Evolutionary conservation across 2,113 vertebrate species (phyloP).

Genomic region (Furnarius figulus): DNA sequence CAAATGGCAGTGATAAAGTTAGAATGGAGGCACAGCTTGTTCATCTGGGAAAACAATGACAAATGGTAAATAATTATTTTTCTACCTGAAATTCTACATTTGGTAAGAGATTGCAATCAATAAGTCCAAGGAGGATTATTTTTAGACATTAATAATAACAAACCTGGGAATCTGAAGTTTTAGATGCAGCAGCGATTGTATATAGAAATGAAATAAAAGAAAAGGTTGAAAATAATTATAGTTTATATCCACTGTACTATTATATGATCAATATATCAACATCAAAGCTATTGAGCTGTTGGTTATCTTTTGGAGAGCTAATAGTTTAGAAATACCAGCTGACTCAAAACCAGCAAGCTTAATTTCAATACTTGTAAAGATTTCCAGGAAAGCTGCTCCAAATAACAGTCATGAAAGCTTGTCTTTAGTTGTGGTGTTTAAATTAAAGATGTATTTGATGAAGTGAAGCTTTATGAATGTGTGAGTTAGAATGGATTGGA

Average conservation of each 20-base stretch:
- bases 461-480: conserved; percentile 17
- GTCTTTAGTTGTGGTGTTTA: not conserved
- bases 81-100: not conserved
- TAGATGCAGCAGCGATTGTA: not conserved
- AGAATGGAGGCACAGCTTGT: not conserved
- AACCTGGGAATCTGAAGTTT: not conserved
- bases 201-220: not conserved
- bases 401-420: not conserved
- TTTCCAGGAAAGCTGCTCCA: conserved; percentile 6
- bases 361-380: not conserved
- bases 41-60: not conserved
- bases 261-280: not conserved
- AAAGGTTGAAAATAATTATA: not conserved
- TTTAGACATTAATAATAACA: not conserved
- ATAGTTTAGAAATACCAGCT: not conserved
- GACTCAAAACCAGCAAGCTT: not conserved
- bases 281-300: not conserved
- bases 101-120: not conserved
- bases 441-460: conserved; percentile 32
- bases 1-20: not conserved
- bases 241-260: not conserved
- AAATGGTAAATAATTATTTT: not conserved
- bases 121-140: not conserved
- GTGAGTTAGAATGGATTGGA: not conserved
- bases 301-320: not conserved